Evolutionary conservation across 2,113 vertebrate genomes (phyloP), one percentile per base, ranked within the genome.

Genomic region (Amazona vittata): DNA sequence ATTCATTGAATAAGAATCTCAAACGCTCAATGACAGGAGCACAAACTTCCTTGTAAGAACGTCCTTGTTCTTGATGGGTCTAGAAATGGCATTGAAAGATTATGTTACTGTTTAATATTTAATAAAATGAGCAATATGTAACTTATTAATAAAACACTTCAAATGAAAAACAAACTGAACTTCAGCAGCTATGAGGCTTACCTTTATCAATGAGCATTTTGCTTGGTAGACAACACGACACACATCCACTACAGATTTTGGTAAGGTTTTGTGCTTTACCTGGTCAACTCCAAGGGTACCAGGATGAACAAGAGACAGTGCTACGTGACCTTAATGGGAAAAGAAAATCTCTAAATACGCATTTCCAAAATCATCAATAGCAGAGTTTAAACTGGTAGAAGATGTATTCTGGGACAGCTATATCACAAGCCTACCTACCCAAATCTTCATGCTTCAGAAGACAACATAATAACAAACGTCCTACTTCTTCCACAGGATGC

Each of bases 51-150:
- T 99, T 99, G 73, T 99, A 99, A 44, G 99, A 99, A 82, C 99
- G 99, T 4, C 99, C 99, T 96, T 99, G 99, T 52, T 99, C 99
- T 94, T 99, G 99, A 96, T 99, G 99, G 3, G 99, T 99, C 99
- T 99, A 79, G 39, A 94, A 95, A 79, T 71, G 28, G 29, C 64
- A 90, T n/a, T 20, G 22, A 63, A 94, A 71, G 22, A 79, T 31
- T 10, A 71, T 11, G 39, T 73, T 46, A 68, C 6, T 31, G 8
- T 50, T 22, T 7, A 59, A 50, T 21, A 60, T 39, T 22, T 3
- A n/a, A 18, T 26, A 49, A 74, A 63, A 60, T 18, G 6, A 37
- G 29, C 21, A 12, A 44, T 4, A 64, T 7, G 5, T 15, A 52
- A 60, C 19, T 86, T 67, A 28, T 53, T 10, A 86, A n/a, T 31